These are phyloP conservation scores for Siphonodentalium dalli DNA, from an alignment of 2,888 invertebrate species.

Conservation along the genomic window DNA sequence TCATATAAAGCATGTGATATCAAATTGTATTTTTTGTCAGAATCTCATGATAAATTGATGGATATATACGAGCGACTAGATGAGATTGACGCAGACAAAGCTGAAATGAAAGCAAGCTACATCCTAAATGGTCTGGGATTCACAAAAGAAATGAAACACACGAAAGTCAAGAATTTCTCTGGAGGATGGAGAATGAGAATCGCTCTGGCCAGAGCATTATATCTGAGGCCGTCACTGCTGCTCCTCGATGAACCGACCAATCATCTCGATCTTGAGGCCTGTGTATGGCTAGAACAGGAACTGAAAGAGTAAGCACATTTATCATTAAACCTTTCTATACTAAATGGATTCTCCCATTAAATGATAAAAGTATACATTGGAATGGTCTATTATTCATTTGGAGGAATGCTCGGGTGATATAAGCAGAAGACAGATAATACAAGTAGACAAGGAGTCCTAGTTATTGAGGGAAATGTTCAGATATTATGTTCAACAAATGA, in stretches of 20 bases:
- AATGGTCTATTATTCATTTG: too few relatives aligned
- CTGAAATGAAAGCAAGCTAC: conserved; percentile 91
- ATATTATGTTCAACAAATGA: too few relatives aligned
- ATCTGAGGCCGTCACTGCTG: conserved; percentile 69
- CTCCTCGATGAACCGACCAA: conserved; percentile 72
- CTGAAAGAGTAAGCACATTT: conserved; percentile 76
- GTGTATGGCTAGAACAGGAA: conserved; percentile 99
- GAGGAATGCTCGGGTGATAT: too few relatives aligned
- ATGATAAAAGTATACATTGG: too few relatives aligned
- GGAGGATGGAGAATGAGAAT: conserved; percentile 74
- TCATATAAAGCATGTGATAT: too few relatives aligned
- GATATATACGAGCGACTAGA: conserved; percentile 98
- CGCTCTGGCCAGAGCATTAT: conserved; percentile 70
- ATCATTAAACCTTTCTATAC: too few relatives aligned
- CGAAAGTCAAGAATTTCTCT: conserved; percentile 65
- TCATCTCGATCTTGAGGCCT: conserved; percentile 84
- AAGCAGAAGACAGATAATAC: too few relatives aligned
- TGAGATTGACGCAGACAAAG: conserved; percentile 94
- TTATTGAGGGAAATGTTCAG: too few relatives aligned
- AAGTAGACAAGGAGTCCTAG: too few relatives aligned
- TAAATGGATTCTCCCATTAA: too few relatives aligned
- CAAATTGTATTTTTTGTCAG: conserved; percentile 67
- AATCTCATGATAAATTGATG: conserved; percentile 93
- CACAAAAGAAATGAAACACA: conserved; percentile 72
- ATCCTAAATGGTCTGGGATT: conserved; percentile 98